Percentiles rank a stretch among this genome's conserved stretches.
These are phyloP conservation scores for Rhinopomastus cyanomelas DNA, from an alignment of 2,113 vertebrate species.

Conservation along the genomic window DNA sequence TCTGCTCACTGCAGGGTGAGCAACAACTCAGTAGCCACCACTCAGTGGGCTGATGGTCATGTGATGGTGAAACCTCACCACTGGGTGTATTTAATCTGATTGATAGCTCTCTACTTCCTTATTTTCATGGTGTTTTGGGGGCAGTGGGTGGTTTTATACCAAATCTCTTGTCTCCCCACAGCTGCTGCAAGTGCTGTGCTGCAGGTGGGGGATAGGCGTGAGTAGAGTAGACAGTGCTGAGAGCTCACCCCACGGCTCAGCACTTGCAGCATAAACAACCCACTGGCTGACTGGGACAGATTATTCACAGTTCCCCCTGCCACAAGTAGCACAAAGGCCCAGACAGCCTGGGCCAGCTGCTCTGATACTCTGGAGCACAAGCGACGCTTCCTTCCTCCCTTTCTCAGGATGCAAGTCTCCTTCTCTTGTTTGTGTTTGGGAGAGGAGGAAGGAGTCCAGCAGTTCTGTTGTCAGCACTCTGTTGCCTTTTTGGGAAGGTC, in stretches of 20 bases:
- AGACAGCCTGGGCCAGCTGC: constrained; percentile 8
- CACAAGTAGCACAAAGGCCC: not conserved
- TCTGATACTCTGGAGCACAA: not conserved
- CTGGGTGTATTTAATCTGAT: not conserved
- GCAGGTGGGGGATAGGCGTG: not conserved
- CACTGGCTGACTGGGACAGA: not conserved
- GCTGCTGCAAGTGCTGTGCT: not conserved
- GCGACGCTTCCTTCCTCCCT: constrained; percentile 46
- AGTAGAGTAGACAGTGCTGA: not conserved
- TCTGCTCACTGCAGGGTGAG: not conserved
- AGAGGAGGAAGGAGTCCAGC: constrained; percentile 45
- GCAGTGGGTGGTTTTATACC: not conserved
- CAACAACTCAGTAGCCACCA: not conserved
- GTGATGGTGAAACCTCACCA: not conserved
- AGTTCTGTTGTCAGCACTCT: fast-evolving
- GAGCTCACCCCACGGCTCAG: not conserved
- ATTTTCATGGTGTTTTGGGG: not conserved
- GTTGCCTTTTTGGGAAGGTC: not conserved
- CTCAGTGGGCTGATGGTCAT: not conserved
- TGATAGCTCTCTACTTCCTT: constrained; percentile 1
- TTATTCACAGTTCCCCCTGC: not conserved
- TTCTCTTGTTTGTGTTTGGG: constrained; percentile 28
- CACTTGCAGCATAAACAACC: not conserved
- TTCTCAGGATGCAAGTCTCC: constrained; percentile 24
- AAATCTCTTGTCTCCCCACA: not conserved